Percentiles rank a stretch among this genome's conserved stretches.
phyloP scores from a whole-genome alignment of 2,888 invertebrate species.

The Nymphalis polychloros region DNA sequence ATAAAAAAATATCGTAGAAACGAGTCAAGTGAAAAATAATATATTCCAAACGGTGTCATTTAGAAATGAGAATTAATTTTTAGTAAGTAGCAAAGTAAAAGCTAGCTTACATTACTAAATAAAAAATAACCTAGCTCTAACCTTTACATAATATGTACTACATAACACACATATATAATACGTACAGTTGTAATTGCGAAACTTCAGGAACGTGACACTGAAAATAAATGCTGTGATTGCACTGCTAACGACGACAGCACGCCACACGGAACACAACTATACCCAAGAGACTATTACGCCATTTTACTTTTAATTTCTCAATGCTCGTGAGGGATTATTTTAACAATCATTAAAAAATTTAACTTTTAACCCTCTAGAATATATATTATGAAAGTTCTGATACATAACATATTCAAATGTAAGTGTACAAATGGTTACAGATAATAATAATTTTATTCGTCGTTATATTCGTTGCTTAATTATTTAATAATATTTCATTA shows the following conservation, averaged over 20 bases:
- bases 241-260: neutral
- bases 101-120: too few relatives aligned
- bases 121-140: too few relatives aligned
- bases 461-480: neutral
- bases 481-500: too few relatives aligned
- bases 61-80: too few relatives aligned
- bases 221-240: constrained; percentile 3
- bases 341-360: neutral
- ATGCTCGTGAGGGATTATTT: neutral
- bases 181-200: neutral
- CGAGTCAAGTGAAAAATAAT: too few relatives aligned
- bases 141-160: too few relatives aligned
- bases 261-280: neutral
- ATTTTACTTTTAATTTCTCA: constrained; percentile 2
- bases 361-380: neutral
- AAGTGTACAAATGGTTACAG: too few relatives aligned
- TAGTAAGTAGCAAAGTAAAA: too few relatives aligned
- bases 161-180: too few relatives aligned
- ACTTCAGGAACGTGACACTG: constrained; percentile 7
- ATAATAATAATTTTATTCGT: neutral
- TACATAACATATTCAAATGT: neutral
- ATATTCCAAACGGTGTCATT: too few relatives aligned
- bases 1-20: too few relatives aligned
- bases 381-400: neutral
- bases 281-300: neutral